phyloP scores from a whole-genome alignment of 2,888 invertebrate species.

The Tricholauxania praeusta region DNA sequence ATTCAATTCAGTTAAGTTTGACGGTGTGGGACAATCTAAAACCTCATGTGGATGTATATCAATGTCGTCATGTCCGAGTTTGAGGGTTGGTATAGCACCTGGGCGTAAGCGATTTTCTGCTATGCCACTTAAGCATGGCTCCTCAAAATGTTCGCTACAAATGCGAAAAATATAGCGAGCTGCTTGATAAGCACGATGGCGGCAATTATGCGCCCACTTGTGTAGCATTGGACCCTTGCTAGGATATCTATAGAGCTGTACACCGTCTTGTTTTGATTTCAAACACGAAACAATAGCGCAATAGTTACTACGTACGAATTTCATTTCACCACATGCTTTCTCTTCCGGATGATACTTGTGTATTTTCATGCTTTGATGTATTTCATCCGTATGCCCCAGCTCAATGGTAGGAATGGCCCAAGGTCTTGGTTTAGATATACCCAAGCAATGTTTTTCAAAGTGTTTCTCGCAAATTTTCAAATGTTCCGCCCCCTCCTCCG shows the following conservation, averaged over 20 bases:
- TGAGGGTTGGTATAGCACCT: conserved; percentile 53
- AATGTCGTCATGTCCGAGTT: conserved; percentile 41
- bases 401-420: conserved; percentile 59
- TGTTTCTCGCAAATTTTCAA: conserved; percentile 54
- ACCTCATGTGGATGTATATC: conserved; percentile 19
- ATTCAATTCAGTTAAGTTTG: conserved; percentile 2
- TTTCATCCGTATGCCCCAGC: conserved; percentile 53
- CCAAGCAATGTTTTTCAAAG: conserved; percentile 53
- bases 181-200: conserved; percentile 56
- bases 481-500: conserved; percentile 31
- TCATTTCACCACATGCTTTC: conserved; percentile 46
- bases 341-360: conserved; percentile 47
- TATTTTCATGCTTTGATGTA: conserved; percentile 49
- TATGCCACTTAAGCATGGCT: conserved; percentile 47
- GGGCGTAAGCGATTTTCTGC: conserved; percentile 44
- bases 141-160: conserved; percentile 52
- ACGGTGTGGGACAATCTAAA: conserved; percentile 1
- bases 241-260: conserved; percentile 52
- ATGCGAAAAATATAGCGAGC: conserved; percentile 54
- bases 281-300: conserved; percentile 55
- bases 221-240: conserved; percentile 49
- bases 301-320: conserved; percentile 54
- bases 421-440: conserved; percentile 49
- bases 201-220: conserved; percentile 57
- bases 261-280: conserved; percentile 47